Base-by-base conservation (phyloP, 2,888 invertebrate species). In the Amiota minor region DNA sequence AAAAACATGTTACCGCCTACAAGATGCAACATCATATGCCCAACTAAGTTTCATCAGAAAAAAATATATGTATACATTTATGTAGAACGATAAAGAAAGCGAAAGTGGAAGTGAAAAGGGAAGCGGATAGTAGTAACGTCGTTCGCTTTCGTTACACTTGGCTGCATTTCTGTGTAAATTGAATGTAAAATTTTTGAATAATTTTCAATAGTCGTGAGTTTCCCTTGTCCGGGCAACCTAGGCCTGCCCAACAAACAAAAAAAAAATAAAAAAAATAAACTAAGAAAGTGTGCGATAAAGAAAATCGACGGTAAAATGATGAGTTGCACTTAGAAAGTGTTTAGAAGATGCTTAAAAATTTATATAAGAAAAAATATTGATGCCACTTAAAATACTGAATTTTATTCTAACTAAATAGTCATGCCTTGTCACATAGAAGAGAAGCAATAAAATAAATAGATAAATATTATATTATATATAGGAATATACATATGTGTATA, bases 111-210 rank as follows among this genome's bases (percentile, higher is more conserved):
- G 35, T 35, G 6, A 35, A 35, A 35, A 35, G 35, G 35, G 35
- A 35, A 35, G 35, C 6, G 35, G 35, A 35, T 6, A 35, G 6
- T 6, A 35, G 6, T 35, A 35, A 35, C 35, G 11, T 64, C 64
- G 45, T 46, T n/a, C 46, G 9, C 23, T 45, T 23, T 20, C 6
- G 64, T 10, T 64, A 18, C 16, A 18, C 56, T 18, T 18, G 16
- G 16, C 64, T 64, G 45, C 46, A n/a, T 45, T 49, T 73, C 80
- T 77, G 75, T 77, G 76, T 78, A 86, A 87, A 84, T 82, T 86
- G 86, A 81, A 85, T 86, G 82, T 85, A 78, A 80, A 86, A 82
- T 85, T 87, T 87, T 83, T 86, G 85, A 86, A 87, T 86, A 84
- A 85, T 87, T 70, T 59, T 55, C 46, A 56, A 46, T 56, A 70